phyloP scores from a whole-genome alignment of 1,140 invertebrate species.

The Elysia chlorotica region DNA sequence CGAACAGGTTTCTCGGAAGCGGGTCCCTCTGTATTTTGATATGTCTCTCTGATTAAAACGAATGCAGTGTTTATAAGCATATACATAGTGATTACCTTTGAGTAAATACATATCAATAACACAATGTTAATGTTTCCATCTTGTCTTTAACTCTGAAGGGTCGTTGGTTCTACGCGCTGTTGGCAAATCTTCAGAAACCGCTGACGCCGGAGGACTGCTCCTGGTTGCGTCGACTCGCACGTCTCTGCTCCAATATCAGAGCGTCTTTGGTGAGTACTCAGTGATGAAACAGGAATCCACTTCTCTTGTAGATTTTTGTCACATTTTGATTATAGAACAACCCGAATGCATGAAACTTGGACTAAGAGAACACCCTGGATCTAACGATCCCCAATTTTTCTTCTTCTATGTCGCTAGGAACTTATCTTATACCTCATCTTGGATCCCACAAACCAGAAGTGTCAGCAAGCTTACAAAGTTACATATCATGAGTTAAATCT shows the following conservation, averaged over 20 bases:
- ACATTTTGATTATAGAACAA: neutral
- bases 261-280: conserved; percentile 63
- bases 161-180: conserved; percentile 69
- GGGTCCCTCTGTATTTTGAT: too few relatives aligned
- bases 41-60: too few relatives aligned
- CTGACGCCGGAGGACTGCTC: conserved; percentile 68
- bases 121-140: too few relatives aligned
- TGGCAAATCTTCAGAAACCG: conserved; percentile 68
- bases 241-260: conserved; percentile 65
- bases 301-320: neutral
- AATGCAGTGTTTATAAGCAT: too few relatives aligned
- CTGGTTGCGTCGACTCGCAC: conserved; percentile 65
- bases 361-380: too few relatives aligned
- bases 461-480: too few relatives aligned
- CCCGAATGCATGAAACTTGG: neutral
- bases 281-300: neutral
- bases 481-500: too few relatives aligned
- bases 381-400: neutral
- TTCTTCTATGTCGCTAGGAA: neutral
- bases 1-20: too few relatives aligned
- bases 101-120: too few relatives aligned
- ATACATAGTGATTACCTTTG: too few relatives aligned
- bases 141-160: conserved; percentile 64
- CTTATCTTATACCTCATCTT: too few relatives aligned
- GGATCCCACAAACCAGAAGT: too few relatives aligned